Evolutionary conservation across 2,113 vertebrate genomes (phyloP).

Genomic region (Psophia crepitans): DNA sequence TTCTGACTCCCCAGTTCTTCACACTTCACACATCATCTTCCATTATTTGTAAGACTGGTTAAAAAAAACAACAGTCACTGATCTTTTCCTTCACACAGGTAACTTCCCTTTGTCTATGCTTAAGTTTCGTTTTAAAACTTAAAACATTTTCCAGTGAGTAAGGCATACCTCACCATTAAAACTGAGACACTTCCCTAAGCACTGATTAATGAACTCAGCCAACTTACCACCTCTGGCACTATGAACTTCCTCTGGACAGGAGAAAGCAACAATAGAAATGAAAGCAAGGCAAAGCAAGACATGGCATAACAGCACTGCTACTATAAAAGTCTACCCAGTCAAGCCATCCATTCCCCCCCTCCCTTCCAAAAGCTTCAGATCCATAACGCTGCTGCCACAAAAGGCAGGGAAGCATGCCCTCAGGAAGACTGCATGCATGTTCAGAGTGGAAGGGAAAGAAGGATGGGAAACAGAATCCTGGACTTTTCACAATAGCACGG

Average conservation of each 20-base stretch:
- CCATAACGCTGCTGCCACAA: not conserved
- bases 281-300: not conserved
- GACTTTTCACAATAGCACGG: not conserved
- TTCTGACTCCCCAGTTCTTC: not conserved
- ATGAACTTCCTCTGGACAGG: not conserved
- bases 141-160: not conserved
- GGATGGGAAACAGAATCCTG: not conserved
- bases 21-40: not conserved
- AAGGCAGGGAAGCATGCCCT: not conserved
- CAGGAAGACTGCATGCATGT: not conserved
- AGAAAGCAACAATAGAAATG: not conserved
- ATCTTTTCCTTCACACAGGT: not conserved
- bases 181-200: not conserved
- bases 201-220: not conserved
- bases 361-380: not conserved
- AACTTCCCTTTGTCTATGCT: not conserved
- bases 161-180: not conserved
- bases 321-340: not conserved
- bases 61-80: not conserved
- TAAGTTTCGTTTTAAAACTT: not conserved
- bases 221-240: not conserved
- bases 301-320: not conserved
- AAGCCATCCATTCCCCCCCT: not conserved
- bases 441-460: not conserved
- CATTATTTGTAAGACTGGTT: not conserved